Base-by-base conservation (phyloP, 2,113 vertebrate species). In the Actinemys pallida region DNA sequence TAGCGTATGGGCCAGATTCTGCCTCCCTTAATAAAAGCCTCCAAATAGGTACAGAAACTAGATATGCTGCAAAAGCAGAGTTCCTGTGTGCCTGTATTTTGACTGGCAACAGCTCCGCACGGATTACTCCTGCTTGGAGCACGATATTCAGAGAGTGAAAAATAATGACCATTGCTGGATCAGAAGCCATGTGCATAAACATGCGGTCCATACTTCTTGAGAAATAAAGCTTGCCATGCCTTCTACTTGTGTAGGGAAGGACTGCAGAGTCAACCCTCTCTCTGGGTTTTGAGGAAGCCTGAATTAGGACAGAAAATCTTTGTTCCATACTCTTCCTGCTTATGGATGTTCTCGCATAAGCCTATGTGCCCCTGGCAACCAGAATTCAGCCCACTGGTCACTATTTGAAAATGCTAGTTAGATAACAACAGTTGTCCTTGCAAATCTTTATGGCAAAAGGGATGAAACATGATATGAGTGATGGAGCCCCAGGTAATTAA, bases 41-140 rank as follows among this genome's bases (percentile, higher is more conserved):
- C 92, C 0, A 0, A 72, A 10, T 57, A 87, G 89, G 87, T 8
- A 50, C 81, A 91, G 88, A 95, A 94, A 93, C 81, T 54, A 95
- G 88, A 94, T 16, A 65, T n/a, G 56, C 29, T 88, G 29, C 78
- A 86, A 54, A 50, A 94, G 72, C 25, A 47, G 86, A 62, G 89
- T 56, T 89, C 69, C 86, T 91, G 89, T 88, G 91, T 86, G 87
- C 39, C 83, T 90, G 75, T 50, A 49, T 0, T 87, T 85, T 83
- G 91, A 92, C 5, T 94, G 95, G 45, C 93, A 83, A 0, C 29
- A 82, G 75, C 79, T 75, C 81, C 82, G 83, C 35, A 3, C 8
- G 86, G 81, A 72, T 93, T 86, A 86, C 50, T 84, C 87, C 89
- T 93, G 85, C 62, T 92, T 86, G 87, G 79, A 96, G 88, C 29